phyloP scores from a whole-genome alignment of 1,140 invertebrate species.

The Drosophila repletoides region DNA sequence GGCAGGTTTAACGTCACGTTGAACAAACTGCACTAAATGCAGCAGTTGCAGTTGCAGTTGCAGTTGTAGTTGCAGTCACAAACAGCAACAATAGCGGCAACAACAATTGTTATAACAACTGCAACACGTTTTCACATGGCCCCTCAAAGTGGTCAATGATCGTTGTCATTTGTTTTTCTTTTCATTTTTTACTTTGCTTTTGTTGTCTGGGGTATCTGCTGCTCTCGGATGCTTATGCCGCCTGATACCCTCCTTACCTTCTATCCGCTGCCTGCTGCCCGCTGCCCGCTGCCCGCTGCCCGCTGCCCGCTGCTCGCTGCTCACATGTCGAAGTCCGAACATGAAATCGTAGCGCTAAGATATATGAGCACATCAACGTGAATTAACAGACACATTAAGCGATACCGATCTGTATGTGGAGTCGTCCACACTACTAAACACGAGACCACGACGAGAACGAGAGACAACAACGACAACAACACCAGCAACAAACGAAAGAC shows the following conservation, averaged over 20 bases:
- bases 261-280: no score
- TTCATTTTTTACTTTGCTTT: slow-evolving; percentile 6
- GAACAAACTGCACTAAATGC: slow-evolving; percentile 42
- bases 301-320: not conserved
- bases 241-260: not conserved
- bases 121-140: slow-evolving; percentile 50
- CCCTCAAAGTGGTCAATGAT: slow-evolving; percentile 30
- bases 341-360: slow-evolving; percentile 67
- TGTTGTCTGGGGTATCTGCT: slow-evolving; percentile 13
- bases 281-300: no score
- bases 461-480: not conserved
- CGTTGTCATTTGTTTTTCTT: not conserved
- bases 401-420: slow-evolving; percentile 58
- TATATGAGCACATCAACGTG: slow-evolving; percentile 76
- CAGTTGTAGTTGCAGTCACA: not conserved
- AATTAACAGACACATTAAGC: slow-evolving; percentile 77
- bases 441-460: slow-evolving; percentile 44
- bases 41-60: slow-evolving; percentile 8
- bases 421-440: slow-evolving; percentile 38
- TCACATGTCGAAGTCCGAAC: slow-evolving; percentile 60
- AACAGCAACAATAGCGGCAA: not conserved
- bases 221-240: not conserved
- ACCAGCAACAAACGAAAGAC: slow-evolving; percentile 60
- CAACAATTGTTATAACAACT: slow-evolving; percentile 36
- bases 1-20: slow-evolving; percentile 66